Evolutionary conservation across 2,113 vertebrate species (phyloP).

Genomic region (Etheostoma cragini): DNA sequence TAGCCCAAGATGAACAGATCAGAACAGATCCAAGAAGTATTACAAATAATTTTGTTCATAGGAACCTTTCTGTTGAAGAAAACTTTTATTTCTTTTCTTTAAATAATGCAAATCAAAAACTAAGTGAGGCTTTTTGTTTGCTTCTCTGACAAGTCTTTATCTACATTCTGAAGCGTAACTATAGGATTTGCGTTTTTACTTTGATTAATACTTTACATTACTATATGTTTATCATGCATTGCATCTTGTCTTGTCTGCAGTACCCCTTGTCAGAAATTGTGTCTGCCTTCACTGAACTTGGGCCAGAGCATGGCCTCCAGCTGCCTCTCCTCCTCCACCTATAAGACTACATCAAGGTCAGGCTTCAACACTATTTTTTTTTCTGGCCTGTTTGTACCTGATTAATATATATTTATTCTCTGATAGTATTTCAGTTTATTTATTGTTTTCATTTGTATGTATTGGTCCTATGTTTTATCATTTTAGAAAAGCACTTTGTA

Average conservation of each 20-base stretch:
- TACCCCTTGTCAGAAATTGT: slow-evolving; percentile 54
- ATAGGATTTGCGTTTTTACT: background rate
- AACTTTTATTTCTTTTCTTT: background rate
- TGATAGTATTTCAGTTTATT: background rate
- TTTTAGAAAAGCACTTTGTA: background rate
- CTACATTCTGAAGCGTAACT: background rate
- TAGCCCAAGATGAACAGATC: slow-evolving; percentile 1
- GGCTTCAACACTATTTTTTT: background rate
- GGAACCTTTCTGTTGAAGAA: background rate
- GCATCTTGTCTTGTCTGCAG: slow-evolving; percentile 24
- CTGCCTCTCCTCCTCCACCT: slow-evolving; percentile 84
- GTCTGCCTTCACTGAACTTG: slow-evolving; percentile 71
- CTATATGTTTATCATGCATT: background rate
- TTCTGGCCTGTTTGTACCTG: background rate
- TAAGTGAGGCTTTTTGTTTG: too few relatives aligned
- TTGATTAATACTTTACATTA: too few relatives aligned
- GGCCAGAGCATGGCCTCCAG: slow-evolving; percentile 89
- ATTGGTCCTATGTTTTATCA: accelerated
- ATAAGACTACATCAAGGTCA: slow-evolving; percentile 88
- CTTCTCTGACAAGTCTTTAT: too few relatives aligned
- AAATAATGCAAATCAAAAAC: background rate
- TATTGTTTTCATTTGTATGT: background rate
- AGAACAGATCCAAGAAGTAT: background rate
- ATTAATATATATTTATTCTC: background rate
- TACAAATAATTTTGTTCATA: background rate